These are phyloP conservation scores for Holocentrus rufus DNA, from an alignment of 2,797 vertebrate species.

Conservation along the genomic window DNA sequence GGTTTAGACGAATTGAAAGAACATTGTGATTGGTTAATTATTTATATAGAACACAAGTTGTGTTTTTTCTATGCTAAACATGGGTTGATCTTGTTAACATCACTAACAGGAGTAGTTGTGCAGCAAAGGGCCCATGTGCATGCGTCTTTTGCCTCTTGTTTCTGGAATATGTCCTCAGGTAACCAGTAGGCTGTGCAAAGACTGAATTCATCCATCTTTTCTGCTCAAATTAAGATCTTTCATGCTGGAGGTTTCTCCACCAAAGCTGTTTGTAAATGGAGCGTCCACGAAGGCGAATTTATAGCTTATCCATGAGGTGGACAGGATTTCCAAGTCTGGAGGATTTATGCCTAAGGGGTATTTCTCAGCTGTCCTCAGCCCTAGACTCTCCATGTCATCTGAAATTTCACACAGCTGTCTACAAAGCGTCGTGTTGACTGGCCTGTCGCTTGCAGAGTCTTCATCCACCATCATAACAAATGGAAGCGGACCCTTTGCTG, in stretches of 20 bases:
- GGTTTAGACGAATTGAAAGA: slow-evolving; percentile 1
- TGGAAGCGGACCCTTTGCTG: slow-evolving; percentile 49
- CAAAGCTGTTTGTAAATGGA: slow-evolving; percentile 33
- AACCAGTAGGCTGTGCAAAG: slow-evolving; percentile 2
- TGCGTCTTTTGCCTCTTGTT: neutral
- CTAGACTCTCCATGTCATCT: slow-evolving; percentile 69
- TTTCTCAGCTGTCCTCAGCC: slow-evolving; percentile 70
- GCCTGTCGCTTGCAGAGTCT: slow-evolving; percentile 57
- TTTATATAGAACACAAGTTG: slow-evolving; percentile 6
- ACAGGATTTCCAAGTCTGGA: slow-evolving; percentile 67
- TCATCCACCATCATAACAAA: slow-evolving; percentile 61
- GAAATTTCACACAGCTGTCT: slow-evolving; percentile 72
- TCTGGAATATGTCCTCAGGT: neutral
- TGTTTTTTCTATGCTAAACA: neutral
- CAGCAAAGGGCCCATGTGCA: neutral
- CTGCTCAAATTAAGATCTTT: neutral
- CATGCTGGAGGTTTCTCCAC: neutral
- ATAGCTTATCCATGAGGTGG: slow-evolving; percentile 56
- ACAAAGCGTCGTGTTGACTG: slow-evolving; percentile 63
- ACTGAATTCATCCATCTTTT: neutral
- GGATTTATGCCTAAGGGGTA: slow-evolving; percentile 74
- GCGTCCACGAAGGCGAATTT: slow-evolving; percentile 48
- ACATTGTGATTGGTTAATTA: slow-evolving; percentile 4
- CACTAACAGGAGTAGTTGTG: neutral
- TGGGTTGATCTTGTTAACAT: neutral